These are phyloP conservation scores for Drosophila aldrichi DNA, from an alignment of 2,888 invertebrate genomes.

Conservation along the genomic window DNA sequence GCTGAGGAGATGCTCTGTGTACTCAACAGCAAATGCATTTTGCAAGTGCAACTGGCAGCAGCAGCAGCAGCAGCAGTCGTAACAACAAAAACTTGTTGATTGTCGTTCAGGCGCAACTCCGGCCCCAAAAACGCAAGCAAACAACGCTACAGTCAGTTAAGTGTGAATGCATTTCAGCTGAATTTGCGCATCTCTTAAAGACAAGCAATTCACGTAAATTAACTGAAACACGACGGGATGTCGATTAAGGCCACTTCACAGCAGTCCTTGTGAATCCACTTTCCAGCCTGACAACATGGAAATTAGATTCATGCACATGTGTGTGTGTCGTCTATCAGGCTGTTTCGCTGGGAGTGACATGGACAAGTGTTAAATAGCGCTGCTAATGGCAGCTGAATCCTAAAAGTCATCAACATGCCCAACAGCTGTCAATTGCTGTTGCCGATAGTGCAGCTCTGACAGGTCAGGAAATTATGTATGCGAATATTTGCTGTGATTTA, in stretches of 20 bases:
- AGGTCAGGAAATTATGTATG: slow-evolving; percentile 50
- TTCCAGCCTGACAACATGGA: slow-evolving; percentile 40
- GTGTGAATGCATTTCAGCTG: slow-evolving; percentile 54
- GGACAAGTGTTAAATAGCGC: slow-evolving; percentile 28
- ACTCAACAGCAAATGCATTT: slow-evolving; percentile 65
- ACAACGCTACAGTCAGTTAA: slow-evolving; percentile 56
- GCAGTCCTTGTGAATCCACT: slow-evolving; percentile 17
- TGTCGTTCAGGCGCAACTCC: slow-evolving; percentile 51
- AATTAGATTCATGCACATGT: slow-evolving; percentile 33
- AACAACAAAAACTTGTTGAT: slow-evolving; percentile 69
- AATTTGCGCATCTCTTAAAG: slow-evolving; percentile 47
- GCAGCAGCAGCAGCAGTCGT: slow-evolving; percentile 24
- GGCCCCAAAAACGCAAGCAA: slow-evolving; percentile 15
- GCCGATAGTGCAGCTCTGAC: slow-evolving; percentile 37
- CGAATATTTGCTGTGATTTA: slow-evolving; percentile 24
- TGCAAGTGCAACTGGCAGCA: slow-evolving; percentile 37
- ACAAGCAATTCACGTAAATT: slow-evolving; percentile 35
- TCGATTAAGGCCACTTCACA: slow-evolving; percentile 20
- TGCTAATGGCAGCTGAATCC: slow-evolving; percentile 34
- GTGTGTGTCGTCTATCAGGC: not conserved
- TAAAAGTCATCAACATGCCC: slow-evolving; percentile 28
- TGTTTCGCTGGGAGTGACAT: slow-evolving; percentile 22
- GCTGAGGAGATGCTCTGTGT: slow-evolving; percentile 32
- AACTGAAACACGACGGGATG: slow-evolving; percentile 24
- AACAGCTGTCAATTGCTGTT: slow-evolving; percentile 38